These are phyloP conservation scores for Polypterus bichir DNA, from an alignment of 2,113 vertebrate species.

Conservation along the genomic window DNA sequence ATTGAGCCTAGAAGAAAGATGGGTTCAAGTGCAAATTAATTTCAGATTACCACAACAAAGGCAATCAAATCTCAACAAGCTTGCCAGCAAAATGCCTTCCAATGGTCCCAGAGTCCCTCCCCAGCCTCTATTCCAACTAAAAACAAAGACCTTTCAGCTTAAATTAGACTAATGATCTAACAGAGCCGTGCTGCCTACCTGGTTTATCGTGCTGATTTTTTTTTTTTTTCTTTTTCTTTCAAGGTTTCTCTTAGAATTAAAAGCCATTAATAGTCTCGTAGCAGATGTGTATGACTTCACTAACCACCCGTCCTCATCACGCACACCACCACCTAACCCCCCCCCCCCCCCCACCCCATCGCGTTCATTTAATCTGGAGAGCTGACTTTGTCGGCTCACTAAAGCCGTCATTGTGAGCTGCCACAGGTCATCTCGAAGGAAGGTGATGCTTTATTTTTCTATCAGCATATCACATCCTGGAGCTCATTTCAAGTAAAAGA, in stretches of 20 bases:
- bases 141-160: conserved; percentile 74
- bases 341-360: neutral
- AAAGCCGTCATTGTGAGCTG: conserved; percentile 16
- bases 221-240: neutral
- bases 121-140: conserved; percentile 48
- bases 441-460: conserved; percentile 33
- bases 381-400: conserved; percentile 38
- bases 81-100: conserved; percentile 74
- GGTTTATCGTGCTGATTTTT: conserved; percentile 12
- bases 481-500: conserved; percentile 16
- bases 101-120: conserved; percentile 67
- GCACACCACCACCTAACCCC: neutral
- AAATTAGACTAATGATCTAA: conserved; percentile 76
- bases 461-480: conserved; percentile 33
- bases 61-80: conserved; percentile 77
- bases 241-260: neutral
- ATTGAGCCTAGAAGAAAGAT: conserved; percentile 95
- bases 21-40: conserved; percentile 98
- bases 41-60: conserved; percentile 99
- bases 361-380: conserved; percentile 13
- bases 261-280: too few species aligned
- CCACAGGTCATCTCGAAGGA: conserved; percentile 24
- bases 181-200: conserved; percentile 52
- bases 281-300: too few species aligned
- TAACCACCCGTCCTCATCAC: too few species aligned